These are phyloP conservation scores for Drosophila antonietae DNA, from an alignment of 2,888 invertebrate species.

Conservation along the genomic window DNA sequence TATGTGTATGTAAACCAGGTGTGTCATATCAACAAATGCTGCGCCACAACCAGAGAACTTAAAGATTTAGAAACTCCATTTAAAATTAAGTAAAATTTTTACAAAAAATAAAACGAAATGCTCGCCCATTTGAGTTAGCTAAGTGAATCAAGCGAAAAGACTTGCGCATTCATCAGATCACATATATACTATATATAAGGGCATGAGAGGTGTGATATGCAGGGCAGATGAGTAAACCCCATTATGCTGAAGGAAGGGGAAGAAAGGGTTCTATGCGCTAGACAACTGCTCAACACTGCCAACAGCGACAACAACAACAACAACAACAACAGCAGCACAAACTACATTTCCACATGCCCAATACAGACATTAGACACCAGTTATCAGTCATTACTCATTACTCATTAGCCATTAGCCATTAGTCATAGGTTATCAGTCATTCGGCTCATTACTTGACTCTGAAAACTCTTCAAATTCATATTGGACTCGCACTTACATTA, in stretches of 20 bases:
- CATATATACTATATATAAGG: slow-evolving; percentile 14
- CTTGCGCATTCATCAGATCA: slow-evolving; percentile 53
- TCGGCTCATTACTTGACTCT: slow-evolving; percentile 28
- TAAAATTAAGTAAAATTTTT: slow-evolving; percentile 59
- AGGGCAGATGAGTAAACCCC: slow-evolving; percentile 9
- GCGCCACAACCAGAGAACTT: slow-evolving; percentile 44
- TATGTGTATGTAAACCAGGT: slow-evolving; percentile 13
- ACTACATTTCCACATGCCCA: slow-evolving; percentile 14
- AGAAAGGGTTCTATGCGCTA: not conserved
- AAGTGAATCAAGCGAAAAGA: slow-evolving; percentile 67
- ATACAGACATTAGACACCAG: slow-evolving; percentile 9
- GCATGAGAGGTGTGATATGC: slow-evolving; percentile 16
- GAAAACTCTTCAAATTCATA: slow-evolving; percentile 30
- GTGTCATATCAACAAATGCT: slow-evolving; percentile 64
- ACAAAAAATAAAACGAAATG: slow-evolving; percentile 27
- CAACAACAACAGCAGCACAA: not conserved
- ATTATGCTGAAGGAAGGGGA: not conserved
- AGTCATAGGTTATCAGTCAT: slow-evolving; percentile 2
- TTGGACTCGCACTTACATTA: slow-evolving; percentile 43
- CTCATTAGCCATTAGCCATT: slow-evolving; percentile 31
- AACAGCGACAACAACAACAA: slow-evolving; percentile 4
- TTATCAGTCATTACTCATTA: slow-evolving; percentile 11
- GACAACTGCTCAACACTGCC: slow-evolving; percentile 45
- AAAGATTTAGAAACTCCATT: slow-evolving; percentile 40
- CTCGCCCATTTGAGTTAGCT: slow-evolving; percentile 53